Base-by-base conservation (phyloP, 1,140 invertebrate genomes). In the Mactra quadrangularis region DNA sequence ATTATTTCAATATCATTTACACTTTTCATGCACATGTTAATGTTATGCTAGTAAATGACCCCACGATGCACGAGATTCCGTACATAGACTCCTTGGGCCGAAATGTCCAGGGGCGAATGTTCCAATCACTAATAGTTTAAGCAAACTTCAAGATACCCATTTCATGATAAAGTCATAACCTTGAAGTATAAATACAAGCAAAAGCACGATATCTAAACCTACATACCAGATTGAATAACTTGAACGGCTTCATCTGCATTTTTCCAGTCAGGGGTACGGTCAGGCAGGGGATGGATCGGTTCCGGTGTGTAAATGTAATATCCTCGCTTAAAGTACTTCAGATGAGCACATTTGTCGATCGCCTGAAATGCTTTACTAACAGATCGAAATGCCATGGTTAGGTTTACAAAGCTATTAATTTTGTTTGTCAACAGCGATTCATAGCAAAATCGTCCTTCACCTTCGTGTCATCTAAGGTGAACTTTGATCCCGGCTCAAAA, bases 181-280 rank as follows among this genome's bases (percentile, higher is more conserved):
- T n/a, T n/a, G n/a, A n/a, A n/a, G n/a, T n/a, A n/a, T n/a, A n/a
- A n/a, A n/a, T n/a, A n/a, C n/a, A n/a, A n/a, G n/a, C n/a, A n/a
- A n/a, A n/a, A n/a, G n/a, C n/a, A n/a, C n/a, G n/a, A n/a, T n/a
- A n/a, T n/a, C n/a, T n/a, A n/a, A n/a, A n/a, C n/a, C n/a, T n/a
- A n/a, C n/a, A n/a, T 41, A 93, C 93, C 93, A 35, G 92, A 92
- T 84, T 93, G 92, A 11, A 93, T 89, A 41, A 91, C 89, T 60
- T 89, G 88, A 1, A 93, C 90, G 1, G 93, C 93, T 59, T 94
- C 93, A n/a, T 93, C 92, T 6, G 93, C 92, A 1, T 89, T 89
- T 79, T 88, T 90, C 90, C 91, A 92, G 74, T 90, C 87, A 0
- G 93, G 91, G 33, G 86, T 83, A 47, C 90, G 87, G 53, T 93